phyloP scores from a whole-genome alignment of 1,140 invertebrate genomes.

The Bemisia tabaci region DNA sequence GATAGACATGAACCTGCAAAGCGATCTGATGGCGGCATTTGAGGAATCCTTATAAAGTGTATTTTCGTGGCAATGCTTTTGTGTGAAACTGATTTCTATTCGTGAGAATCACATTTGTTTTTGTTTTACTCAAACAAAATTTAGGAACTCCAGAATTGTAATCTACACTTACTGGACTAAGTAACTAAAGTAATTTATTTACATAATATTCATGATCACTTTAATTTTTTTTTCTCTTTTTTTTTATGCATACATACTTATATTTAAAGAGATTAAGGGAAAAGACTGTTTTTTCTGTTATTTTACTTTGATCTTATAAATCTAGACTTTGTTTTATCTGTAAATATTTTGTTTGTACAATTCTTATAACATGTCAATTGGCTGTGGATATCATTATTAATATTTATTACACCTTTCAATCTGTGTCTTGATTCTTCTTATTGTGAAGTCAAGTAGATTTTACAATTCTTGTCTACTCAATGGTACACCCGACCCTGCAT shows the following conservation, averaged over 20 bases:
- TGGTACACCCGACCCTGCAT: too few relatives aligned
- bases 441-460: too few relatives aligned
- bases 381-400: neutral
- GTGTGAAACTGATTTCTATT: neutral
- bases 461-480: too few relatives aligned
- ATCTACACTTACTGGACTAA: neutral
- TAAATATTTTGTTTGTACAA: neutral
- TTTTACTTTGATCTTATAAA: neutral
- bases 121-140: too few relatives aligned
- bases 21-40: slow-evolving; percentile 93
- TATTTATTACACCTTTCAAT: neutral
- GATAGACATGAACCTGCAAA: slow-evolving; percentile 97
- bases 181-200: neutral
- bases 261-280: neutral
- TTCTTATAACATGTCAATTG: neutral
- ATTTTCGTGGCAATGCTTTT: neutral
- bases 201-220: neutral
- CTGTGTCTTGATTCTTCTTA: too few relatives aligned
- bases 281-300: neutral
- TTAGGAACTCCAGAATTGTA: too few relatives aligned
- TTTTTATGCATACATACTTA: neutral
- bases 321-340: neutral
- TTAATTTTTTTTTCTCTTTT: neutral
- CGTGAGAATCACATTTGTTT: too few relatives aligned
- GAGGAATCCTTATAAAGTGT: slow-evolving; percentile 60